phyloP scores from a whole-genome alignment of 2,113 vertebrate species.

The Rhinogobius similis region DNA sequence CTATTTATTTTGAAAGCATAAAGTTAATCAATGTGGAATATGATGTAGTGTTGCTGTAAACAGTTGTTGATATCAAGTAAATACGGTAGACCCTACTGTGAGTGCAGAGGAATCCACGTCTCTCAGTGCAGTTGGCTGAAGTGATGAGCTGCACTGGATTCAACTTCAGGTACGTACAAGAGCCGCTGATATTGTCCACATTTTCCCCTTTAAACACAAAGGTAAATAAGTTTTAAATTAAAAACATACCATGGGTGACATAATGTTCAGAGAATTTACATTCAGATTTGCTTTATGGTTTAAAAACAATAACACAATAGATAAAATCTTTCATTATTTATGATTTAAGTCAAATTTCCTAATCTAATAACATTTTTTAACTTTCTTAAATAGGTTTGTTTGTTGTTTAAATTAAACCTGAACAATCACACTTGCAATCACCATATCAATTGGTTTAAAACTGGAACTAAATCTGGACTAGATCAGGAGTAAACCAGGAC shows the following conservation, averaged over 20 bases:
- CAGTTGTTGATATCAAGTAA: background rate
- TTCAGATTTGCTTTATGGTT: background rate
- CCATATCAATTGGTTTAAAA: too few relatives aligned
- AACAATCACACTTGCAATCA: too few relatives aligned
- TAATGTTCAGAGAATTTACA: too few relatives aligned
- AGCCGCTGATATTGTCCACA: background rate
- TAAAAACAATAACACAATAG: too few relatives aligned
- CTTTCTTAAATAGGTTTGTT: too few relatives aligned
- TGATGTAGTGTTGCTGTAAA: background rate
- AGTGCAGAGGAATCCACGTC: conserved; percentile 67
- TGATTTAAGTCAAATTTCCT: background rate
- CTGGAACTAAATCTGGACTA: too few relatives aligned
- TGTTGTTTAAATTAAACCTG: too few relatives aligned
- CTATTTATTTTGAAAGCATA: background rate
- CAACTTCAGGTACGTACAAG: conserved; percentile 64
- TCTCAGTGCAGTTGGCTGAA: conserved; percentile 60
- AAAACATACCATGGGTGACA: too few relatives aligned
- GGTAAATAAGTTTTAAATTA: background rate
- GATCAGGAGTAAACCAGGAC: too few relatives aligned
- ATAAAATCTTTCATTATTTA: too few relatives aligned
- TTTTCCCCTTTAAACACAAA: conserved; percentile 24
- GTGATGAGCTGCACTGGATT: conserved; percentile 57
- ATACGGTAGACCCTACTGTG: conserved; percentile 46
- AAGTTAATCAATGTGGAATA: background rate
- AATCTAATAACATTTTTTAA: background rate